These are phyloP conservation scores for Atrina japonica DNA, from an alignment of 2,888 invertebrate species.

Conservation along the genomic window DNA sequence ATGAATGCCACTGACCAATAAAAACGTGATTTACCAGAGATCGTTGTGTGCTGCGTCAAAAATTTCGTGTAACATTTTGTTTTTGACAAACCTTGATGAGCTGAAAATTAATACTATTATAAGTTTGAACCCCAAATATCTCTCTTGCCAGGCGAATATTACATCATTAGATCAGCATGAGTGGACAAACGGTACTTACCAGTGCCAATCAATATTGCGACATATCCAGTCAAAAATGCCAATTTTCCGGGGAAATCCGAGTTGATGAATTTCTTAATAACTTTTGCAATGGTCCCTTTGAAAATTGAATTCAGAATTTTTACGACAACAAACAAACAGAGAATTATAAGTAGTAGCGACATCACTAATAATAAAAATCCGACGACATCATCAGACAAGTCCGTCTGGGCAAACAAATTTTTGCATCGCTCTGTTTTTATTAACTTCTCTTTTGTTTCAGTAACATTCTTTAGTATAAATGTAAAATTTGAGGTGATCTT, in stretches of 20 bases:
- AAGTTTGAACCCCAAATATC: too few relatives aligned
- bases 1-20: too few relatives aligned
- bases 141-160: too few relatives aligned
- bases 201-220: constrained; percentile 72
- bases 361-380: constrained; percentile 69
- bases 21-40: too few relatives aligned
- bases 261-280: constrained; percentile 70
- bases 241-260: constrained; percentile 70
- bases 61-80: too few relatives aligned
- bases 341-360: constrained; percentile 65
- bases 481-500: not conserved
- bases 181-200: too few relatives aligned
- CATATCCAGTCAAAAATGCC: constrained; percentile 71
- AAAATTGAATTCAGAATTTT: constrained; percentile 73
- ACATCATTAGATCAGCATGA: too few relatives aligned
- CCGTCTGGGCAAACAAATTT: constrained; percentile 32
- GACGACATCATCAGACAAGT: constrained; percentile 20
- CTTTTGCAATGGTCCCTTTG: constrained; percentile 68
- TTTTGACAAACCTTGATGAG: too few relatives aligned
- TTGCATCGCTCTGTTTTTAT: constrained; percentile 1
- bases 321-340: constrained; percentile 71
- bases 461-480: not conserved
- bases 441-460: not conserved
- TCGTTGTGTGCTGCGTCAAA: too few relatives aligned
- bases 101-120: too few relatives aligned